Base-by-base conservation (phyloP, 2,797 vertebrate genomes). In the Prunella strophiata region DNA sequence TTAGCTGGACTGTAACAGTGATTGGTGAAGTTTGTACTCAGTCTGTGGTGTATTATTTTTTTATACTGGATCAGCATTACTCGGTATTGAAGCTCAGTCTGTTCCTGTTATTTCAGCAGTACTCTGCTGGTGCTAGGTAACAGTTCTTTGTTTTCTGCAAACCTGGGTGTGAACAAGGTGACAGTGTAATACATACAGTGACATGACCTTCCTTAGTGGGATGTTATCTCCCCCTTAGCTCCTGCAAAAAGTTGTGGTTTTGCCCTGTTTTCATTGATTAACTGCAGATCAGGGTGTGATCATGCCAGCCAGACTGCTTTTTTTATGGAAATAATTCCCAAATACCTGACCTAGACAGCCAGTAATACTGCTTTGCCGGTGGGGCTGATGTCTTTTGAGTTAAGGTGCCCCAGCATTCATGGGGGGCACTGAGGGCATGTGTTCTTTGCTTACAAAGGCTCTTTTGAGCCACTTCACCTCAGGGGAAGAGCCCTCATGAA, bases 81-180 rank as follows among this genome's bases (percentile, higher is more conserved):
- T 97, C 45, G 9, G 36, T 82, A 15, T 30, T 88, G 84, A 72
- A 84, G 40, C 85, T 30, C 43, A 58, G 71, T 40, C 67, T 4
- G 0, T 77, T 93, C 45, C 67, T 93, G 81, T 77, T 81, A 4
- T 63, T 94, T 95, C 84, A 92, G 82, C 91, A 95, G 34, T 71
- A 51, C 77, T 94, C 15, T 88, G 61, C 7, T 91, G 85, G 13
- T 85, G 68, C 81, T 81, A 66, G 76, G 71, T 22, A 66, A 32
- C 54, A 84, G 2, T 54, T 85, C 50, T 79, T 79, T 84, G 45
- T 91, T 93, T 95, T 88, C 88, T 92, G 93, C 84, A 95, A 90
- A 84, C 2, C 11, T 45, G 63, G 54, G 11, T 52, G 29, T 75
- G 71, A 68, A 5, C 65, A 30, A 89, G 83, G 27, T 21, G 62